Evolutionary conservation across 2,888 invertebrate species (phyloP), one percentile per base, ranked within the genome.

Genomic region (Scaptomyza parva): DNA sequence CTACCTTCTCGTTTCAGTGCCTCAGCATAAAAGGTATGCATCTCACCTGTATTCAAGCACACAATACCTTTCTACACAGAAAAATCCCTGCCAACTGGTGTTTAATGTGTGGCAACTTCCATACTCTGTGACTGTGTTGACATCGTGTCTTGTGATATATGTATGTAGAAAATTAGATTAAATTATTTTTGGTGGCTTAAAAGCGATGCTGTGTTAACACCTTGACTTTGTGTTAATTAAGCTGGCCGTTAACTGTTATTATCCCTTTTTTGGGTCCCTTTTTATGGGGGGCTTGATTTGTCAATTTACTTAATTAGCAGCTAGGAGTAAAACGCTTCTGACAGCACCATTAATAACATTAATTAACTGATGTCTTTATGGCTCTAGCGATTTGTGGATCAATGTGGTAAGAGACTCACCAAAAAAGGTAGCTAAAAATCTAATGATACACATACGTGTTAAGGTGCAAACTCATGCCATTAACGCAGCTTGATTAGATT

Each of bases 271-370:
- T 54, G 9, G 52, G 66, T 53, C 41, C 70, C 9, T 9, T 45
- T 35, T 40, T 20, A n/a, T n/a, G n/a, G n/a, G 20, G 18, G 43
- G 58, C 83, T 65, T 75, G 84, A 84, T 82, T 73, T 79, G 78
- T 85, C 84, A 86, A 88, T 86, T 80, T 70, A 55, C 55, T 70
- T 88, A 86, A 85, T 85, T 86, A 80, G 61, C 62, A 52, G 70
- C 61, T 53, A 63, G 62, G 33, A 69, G 68, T 58, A 26, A 17
- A 17, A 33, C 30, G 59, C 59, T 20, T 44, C 70, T 55, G 78
- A 43, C 71, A 69, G 53, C 39, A 58, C 65, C 65, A 61, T 84
- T 81, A 87, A 87, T 78, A 62, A 54, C 57, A 62, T 76, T 87
- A 85, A 83, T 83, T 82, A 83, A 82, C 76, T 66, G 88, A 85